A percentile compares a stretch with the other conserved stretches of the same genome.
Evolutionary conservation across 2,888 invertebrate genomes (phyloP).

Genomic region (Agrochola litura): DNA sequence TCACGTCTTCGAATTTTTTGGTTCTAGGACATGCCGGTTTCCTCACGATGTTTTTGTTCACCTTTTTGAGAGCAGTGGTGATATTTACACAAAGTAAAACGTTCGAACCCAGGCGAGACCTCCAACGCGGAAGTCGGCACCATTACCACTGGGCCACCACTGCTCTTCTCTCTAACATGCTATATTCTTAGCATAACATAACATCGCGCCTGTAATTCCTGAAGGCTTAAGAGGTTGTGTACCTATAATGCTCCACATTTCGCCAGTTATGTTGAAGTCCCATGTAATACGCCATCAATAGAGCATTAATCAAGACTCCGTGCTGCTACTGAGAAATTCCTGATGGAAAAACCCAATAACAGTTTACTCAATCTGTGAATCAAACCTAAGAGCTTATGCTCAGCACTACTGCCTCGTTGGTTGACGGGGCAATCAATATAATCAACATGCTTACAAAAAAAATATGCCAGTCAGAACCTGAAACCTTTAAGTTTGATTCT

Average conservation of each 20-base stretch:
- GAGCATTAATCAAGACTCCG: too few species aligned
- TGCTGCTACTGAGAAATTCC: background rate
- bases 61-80: too few species aligned
- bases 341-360: background rate
- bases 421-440: background rate
- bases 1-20: too few species aligned
- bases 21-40: too few species aligned
- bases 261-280: background rate
- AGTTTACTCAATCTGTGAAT: background rate
- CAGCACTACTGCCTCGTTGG: background rate
- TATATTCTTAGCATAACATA: background rate
- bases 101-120: too few species aligned
- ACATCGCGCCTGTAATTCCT: background rate
- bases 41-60: too few species aligned
- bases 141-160: too few species aligned
- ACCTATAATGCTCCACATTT: background rate
- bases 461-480: background rate
- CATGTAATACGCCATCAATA: background rate
- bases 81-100: too few species aligned
- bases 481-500: background rate
- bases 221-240: background rate
- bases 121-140: too few species aligned
- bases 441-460: background rate
- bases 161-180: too few species aligned
- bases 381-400: background rate